Percentiles rank a stretch among this genome's conserved stretches.
Evolutionary conservation across 2,888 invertebrate genomes (phyloP).

Genomic region (Apotomis capreana): DNA sequence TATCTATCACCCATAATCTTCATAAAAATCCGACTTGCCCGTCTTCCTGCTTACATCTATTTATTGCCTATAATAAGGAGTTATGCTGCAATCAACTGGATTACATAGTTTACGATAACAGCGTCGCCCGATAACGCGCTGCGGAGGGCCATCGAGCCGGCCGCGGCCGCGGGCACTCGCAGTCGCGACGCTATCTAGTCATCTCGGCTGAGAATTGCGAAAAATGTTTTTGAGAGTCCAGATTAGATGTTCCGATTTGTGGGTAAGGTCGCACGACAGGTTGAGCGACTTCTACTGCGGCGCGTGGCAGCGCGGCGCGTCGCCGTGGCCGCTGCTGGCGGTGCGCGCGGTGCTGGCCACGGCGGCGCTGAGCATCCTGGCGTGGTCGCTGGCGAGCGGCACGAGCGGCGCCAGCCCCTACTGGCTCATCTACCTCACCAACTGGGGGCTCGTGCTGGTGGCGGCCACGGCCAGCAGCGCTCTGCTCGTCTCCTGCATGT

Average conservation of each 20-base stretch:
- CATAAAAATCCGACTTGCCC: no score
- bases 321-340: conserved; percentile 40
- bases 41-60: no score
- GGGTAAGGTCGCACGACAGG: conserved; percentile 42
- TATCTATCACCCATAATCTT: no score
- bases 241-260: conserved; percentile 34
- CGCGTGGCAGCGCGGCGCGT: conserved; percentile 44
- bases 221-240: conserved; percentile 24
- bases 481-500: conserved; percentile 41
- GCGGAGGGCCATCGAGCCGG: no score
- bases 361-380: conserved; percentile 22
- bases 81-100: no score
- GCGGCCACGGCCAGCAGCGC: conserved; percentile 36
- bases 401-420: conserved; percentile 6
- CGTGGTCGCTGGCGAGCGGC: conserved; percentile 38
- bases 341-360: conserved; percentile 40
- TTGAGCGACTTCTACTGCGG: conserved; percentile 43
- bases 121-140: no score
- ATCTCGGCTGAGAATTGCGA: neutral
- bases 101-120: no score
- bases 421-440: conserved; percentile 46
- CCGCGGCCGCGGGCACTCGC: no score
- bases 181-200: no score
- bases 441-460: conserved; percentile 45
- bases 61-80: no score